Conservation (phyloP, 2,113 vertebrate species). For the Microcebus murinus region DNA sequence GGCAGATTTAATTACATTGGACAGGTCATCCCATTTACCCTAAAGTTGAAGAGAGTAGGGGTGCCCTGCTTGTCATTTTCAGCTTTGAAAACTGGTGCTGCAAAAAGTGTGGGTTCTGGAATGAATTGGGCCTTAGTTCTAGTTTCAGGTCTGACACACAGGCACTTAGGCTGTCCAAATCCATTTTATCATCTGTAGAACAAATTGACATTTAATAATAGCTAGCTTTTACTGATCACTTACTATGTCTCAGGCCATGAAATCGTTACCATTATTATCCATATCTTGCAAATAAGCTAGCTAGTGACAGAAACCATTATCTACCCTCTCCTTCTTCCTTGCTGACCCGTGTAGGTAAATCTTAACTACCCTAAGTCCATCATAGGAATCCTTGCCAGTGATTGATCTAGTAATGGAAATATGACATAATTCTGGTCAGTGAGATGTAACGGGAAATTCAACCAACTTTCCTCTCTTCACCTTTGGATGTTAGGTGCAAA, state of each 20-base stretch:
- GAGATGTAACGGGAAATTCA: background rate
- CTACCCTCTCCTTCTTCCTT: background rate
- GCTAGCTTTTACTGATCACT: slow-evolving; percentile 15
- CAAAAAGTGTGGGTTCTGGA: background rate
- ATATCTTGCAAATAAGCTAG: slow-evolving; percentile 17
- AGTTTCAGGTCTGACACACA: slow-evolving; percentile 37
- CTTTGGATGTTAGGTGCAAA: background rate
- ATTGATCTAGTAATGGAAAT: background rate
- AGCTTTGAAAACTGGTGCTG: background rate
- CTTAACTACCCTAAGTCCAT: background rate
- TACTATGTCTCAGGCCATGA: background rate
- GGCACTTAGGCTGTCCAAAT: slow-evolving; percentile 21
- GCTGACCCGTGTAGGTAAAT: background rate
- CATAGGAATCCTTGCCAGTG: background rate
- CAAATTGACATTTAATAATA: slow-evolving; percentile 27
- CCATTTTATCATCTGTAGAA: slow-evolving; percentile 31
- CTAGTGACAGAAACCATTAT: background rate
- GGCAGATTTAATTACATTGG: background rate
- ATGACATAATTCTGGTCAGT: background rate
- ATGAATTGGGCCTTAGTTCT: slow-evolving; percentile 30
- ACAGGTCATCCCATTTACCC: background rate
- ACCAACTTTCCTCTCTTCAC: background rate
- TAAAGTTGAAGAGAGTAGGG: background rate
- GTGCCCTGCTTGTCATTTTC: background rate
- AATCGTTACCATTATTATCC: background rate